Evolutionary conservation across 2,113 vertebrate species (phyloP).

Genomic region (Indicator indicator): DNA sequence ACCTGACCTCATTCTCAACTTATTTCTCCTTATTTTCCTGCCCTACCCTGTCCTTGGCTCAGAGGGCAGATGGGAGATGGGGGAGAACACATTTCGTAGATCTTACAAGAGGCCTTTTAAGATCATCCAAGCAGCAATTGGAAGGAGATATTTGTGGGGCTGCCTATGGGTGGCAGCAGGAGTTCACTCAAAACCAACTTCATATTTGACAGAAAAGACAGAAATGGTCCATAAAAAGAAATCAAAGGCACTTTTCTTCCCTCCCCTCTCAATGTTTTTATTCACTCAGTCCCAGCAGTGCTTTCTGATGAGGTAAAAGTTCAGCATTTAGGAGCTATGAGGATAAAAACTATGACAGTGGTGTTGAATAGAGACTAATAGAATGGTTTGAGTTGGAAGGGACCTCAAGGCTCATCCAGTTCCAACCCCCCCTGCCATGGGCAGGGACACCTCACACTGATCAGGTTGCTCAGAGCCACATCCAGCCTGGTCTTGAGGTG

Average conservation of each 20-base stretch:
- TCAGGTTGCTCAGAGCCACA: no score
- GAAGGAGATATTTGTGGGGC: not conserved
- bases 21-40: not conserved
- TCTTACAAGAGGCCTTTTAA: no score
- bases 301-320: constrained; percentile 54
- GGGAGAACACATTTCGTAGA: not conserved
- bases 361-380: not conserved
- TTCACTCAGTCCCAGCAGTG: constrained; percentile 52
- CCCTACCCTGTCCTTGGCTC: not conserved
- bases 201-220: not conserved
- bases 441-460: no score
- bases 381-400: no score
- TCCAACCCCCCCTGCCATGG: no score
- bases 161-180: constrained; percentile 78
- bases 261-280: not conserved
- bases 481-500: no score
- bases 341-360: constrained; percentile 35
- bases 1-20: not conserved
- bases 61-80: not conserved
- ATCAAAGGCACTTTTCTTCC: not conserved
- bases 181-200: constrained; percentile 43
- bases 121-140: not conserved
- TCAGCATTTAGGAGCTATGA: constrained; percentile 35
- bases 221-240: not conserved
- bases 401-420: no score